Evolutionary conservation across 2,113 vertebrate species (phyloP).

Genomic region (Sula dactylatra): DNA sequence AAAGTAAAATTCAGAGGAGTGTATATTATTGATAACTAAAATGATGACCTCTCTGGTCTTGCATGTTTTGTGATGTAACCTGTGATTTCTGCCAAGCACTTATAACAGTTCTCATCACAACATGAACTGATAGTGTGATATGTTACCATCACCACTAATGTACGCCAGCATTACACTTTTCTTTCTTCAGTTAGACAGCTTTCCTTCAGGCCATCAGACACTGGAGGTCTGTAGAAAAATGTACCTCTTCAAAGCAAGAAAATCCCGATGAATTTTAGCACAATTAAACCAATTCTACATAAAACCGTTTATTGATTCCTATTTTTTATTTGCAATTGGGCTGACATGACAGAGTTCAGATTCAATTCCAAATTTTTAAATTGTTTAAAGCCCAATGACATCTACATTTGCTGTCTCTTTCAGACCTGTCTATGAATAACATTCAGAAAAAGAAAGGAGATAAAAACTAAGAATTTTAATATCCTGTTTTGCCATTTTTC

Average conservation of each 20-base stretch:
- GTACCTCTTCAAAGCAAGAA: background rate
- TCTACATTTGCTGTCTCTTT: background rate
- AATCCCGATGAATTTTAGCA: background rate
- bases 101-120: conserved; percentile 55
- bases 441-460: background rate
- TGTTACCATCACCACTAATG: conserved; percentile 49
- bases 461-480: conserved; percentile 43
- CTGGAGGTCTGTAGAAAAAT: conserved; percentile 29
- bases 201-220: conserved; percentile 54
- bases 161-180: conserved; percentile 57
- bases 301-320: background rate
- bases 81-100: conserved; percentile 56
- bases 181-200: conserved; percentile 43
- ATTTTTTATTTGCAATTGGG: background rate
- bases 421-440: conserved; percentile 13
- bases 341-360: background rate
- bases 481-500: conserved; percentile 44
- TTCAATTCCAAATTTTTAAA: background rate
- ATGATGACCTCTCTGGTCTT: conserved; percentile 17
- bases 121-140: conserved; percentile 63
- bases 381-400: background rate
- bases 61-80: conserved; percentile 46
- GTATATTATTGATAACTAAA: conserved; percentile 51
- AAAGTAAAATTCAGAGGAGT: background rate
- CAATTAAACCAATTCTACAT: background rate